Evolutionary conservation across 2,888 invertebrate genomes (phyloP), one percentile per base, ranked within the genome.

Genomic region (Azorinus chamasolen): DNA sequence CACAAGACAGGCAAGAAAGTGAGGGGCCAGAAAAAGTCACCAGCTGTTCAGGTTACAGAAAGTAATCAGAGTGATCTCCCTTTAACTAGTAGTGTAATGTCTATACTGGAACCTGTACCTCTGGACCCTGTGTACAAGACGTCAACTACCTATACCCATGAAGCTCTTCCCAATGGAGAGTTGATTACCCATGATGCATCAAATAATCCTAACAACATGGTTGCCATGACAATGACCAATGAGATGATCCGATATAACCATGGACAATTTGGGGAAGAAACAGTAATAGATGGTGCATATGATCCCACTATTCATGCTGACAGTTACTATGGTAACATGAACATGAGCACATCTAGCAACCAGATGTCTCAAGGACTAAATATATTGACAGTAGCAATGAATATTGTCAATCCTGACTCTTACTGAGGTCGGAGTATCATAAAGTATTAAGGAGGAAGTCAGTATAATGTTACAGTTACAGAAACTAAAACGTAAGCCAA

Each of bases 321-420:
- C 39, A 46, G 63, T 62, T 71, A 37, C 71, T 64, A 71, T 71
- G 64, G 54, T 16, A 71, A 71, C 24, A 50, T 50, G 12, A 22
- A 39, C 24, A 32, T 32, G 32, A 50, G 39, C 14, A 65, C 16
- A 39, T 53, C 50, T 45, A n/a, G 64, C 5, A 20, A 41, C 5
- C 57, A 57, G 6, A 57, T 64, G 3, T 25, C 71, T 37, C 72
- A 72, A 41, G 72, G 72, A 18, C 65, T 72, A 12, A 72, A 72
- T 39, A 72, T 72, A 20, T 32, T 72, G 24, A 72, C 72, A 24
- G 65, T 65, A 25, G 72, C 72, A 14, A 65, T 72, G 65, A 72
- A 65, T 45, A 65, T 72, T 12, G 65, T 72, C 6, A 59, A 72
- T 32, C 65, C 59, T 22, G 50, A 24, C 18, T 45, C 58, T 5